Evolutionary conservation across 53 echinoderm and acorn worm genomes (phyloP).

Genomic region (Temnopleurus reevesii): DNA sequence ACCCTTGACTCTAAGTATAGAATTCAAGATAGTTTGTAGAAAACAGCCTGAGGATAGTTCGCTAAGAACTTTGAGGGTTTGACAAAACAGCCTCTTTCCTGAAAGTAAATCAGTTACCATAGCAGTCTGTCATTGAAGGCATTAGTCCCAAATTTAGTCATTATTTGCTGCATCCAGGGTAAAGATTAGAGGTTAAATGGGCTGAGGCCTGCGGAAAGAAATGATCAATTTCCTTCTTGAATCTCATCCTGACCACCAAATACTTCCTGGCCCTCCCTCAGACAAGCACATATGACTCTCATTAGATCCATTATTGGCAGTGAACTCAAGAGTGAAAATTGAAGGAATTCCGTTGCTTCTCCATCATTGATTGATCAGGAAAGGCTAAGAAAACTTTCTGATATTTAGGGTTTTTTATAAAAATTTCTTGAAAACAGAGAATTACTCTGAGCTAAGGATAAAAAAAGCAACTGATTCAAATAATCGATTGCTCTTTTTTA

Average conservation of each 20-base stretch:
- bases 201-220: neutral
- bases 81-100: too few relatives aligned
- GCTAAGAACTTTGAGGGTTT: too few relatives aligned
- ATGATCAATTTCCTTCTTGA: slow-evolving; percentile 34
- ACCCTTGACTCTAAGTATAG: too few relatives aligned
- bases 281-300: neutral
- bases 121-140: neutral
- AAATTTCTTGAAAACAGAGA: too few relatives aligned
- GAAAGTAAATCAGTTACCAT: neutral
- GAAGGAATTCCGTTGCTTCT: neutral
- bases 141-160: neutral
- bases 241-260: slow-evolving; percentile 8
- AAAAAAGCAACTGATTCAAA: too few relatives aligned
- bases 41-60: too few relatives aligned
- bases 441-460: too few relatives aligned
- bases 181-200: slow-evolving; percentile 22
- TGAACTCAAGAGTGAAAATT: neutral
- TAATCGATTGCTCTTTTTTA: too few relatives aligned
- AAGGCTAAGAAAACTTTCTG: neutral
- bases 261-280: slow-evolving; percentile 18
- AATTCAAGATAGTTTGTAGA: too few relatives aligned
- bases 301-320: neutral
- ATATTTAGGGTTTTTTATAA: neutral
- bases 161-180: neutral
- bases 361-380: neutral